Evolutionary conservation across 1,140 invertebrate genomes (phyloP), one percentile per base, ranked within the genome.

Genomic region (Trigoniulus corallinus): DNA sequence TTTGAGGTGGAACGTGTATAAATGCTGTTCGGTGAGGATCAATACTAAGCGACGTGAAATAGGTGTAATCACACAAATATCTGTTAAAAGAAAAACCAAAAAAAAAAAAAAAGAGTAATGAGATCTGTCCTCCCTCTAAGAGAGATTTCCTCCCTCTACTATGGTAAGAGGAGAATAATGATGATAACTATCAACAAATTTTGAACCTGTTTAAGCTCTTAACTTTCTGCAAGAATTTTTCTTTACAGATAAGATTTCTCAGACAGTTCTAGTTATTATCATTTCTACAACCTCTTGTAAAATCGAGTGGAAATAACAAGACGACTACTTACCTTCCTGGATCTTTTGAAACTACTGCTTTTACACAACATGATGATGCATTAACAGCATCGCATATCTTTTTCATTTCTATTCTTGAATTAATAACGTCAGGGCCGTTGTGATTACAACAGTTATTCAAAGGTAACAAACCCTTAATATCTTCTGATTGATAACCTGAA

Each of bases 1-100:
- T 57, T 18, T 73, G 52, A 15, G 67, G 65, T 26, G 72, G 72
- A 18, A 74, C 69, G 54, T 74, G 72, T 37, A 74, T 67, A 56
- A 74, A 74, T 1, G 69, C 69, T n/a, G 67, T 61, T 20, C 64
- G 56, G 18, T 54, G 56, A 42, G 54, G 57, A 55, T 71, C 61
- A 27, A 69, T 63, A 51, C 62, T 58, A 43, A 74, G 57, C 24
- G 70, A 72, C 26, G 61, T 58, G 58, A 66, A 74, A 59, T 66
- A 74, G 27, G 66, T 70, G 57, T 69, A 74, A 53, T 73, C 72
- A 60, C 72, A 74, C 7, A 74, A 58, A 55, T 72, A 74, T 52
- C 70, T 69, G 49, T 7, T 7, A 34, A 7, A 34, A 7, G 7
- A 34, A 34, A 24, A 22, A 26, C 23, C 20, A 52, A 24, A 27